Evolutionary conservation across 2,113 vertebrate genomes (phyloP), one percentile per base, ranked within the genome.

Genomic region (Syngnathus scovelli): DNA sequence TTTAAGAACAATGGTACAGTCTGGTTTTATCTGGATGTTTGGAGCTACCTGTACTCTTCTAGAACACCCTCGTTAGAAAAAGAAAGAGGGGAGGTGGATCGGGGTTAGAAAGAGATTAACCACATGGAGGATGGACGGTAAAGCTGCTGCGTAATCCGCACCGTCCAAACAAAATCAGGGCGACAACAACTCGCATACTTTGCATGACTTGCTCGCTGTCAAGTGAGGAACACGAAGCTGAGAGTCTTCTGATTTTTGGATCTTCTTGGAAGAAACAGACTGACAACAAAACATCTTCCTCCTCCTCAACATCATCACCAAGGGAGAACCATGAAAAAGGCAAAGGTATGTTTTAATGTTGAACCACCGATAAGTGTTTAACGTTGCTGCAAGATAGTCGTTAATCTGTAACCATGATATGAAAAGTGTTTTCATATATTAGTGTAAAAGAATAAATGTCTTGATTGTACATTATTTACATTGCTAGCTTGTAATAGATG

Each of bases 321-420:
- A 61, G 4, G 7, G 49, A 11, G 58, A 86, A 91, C 64, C 83
- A 98, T 98, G 96, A 95, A 95, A 75, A 94, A 96, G 82, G 94
- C 90, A 78, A 97, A 96, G 95, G 96, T 97, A 94, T 73, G 83
- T 69, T 72, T 67, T 67, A 13, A 11, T 46, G 15, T 68, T 63
- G 74, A 16, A 4, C 52, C 16, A 23, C 10, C 71, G 16, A 5
- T 19, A 21, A 15, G 6, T 39, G 9, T 39, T 11, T 33, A 56
- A 61, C 18, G 18, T n/a, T n/a, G 59, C 10, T n/a, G 41, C 18
- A 6, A 12, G 36, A 39, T n/a, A n/a, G 38, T n/a, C 11, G 16
- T 39, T 12, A 41, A 41, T 21, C n/a, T 41, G 3, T 61, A 61
- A 62, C n/a, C 27, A 13, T 37, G 13, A 49, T 33, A n/a, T 15